Evolutionary conservation across 2,888 invertebrate genomes (phyloP).

Genomic region (Nomada fabriciana): DNA sequence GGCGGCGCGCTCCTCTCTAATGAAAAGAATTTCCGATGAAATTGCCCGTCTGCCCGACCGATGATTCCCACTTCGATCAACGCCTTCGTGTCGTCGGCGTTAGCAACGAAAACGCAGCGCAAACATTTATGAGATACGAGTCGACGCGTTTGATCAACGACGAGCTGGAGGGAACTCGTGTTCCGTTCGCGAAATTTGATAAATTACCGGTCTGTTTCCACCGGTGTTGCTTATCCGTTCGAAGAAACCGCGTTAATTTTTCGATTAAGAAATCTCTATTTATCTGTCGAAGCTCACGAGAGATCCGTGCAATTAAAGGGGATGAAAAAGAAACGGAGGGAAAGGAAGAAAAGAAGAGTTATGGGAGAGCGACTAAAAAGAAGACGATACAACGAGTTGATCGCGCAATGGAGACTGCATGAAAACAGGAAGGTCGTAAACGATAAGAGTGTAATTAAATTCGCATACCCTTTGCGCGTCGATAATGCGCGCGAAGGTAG

Average conservation of each 20-base stretch:
- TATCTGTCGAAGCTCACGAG: slow-evolving; percentile 28
- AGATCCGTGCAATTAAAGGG: slow-evolving; percentile 33
- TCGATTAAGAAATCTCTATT: slow-evolving; percentile 52
- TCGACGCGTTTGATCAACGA: slow-evolving; percentile 9
- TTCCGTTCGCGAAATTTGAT: neutral
- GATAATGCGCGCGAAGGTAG: slow-evolving; percentile 59
- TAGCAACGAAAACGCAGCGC: neutral
- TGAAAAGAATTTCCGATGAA: slow-evolving; percentile 37
- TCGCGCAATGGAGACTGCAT: slow-evolving; percentile 28
- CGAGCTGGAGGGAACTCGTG: neutral
- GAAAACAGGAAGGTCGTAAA: slow-evolving; percentile 49
- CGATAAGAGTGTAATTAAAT: slow-evolving; percentile 59
- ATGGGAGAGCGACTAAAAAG: neutral
- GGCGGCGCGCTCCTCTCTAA: slow-evolving; percentile 14
- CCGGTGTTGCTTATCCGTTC: neutral
- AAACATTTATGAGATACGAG: slow-evolving; percentile 9
- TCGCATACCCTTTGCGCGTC: slow-evolving; percentile 55
- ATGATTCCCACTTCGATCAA: slow-evolving; percentile 17
- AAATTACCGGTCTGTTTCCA: neutral
- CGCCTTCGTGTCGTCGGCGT: neutral
- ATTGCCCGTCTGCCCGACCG: slow-evolving; percentile 5
- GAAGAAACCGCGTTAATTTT: slow-evolving; percentile 34
- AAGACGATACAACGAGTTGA: slow-evolving; percentile 14
- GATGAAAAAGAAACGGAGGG: neutral
- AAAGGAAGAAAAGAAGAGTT: neutral